A percentile compares a stretch with the other conserved stretches of the same genome.
Evolutionary conservation across 35 echinoderm and acorn worm species (phyloP).

Genomic region (Anneissia japonica): DNA sequence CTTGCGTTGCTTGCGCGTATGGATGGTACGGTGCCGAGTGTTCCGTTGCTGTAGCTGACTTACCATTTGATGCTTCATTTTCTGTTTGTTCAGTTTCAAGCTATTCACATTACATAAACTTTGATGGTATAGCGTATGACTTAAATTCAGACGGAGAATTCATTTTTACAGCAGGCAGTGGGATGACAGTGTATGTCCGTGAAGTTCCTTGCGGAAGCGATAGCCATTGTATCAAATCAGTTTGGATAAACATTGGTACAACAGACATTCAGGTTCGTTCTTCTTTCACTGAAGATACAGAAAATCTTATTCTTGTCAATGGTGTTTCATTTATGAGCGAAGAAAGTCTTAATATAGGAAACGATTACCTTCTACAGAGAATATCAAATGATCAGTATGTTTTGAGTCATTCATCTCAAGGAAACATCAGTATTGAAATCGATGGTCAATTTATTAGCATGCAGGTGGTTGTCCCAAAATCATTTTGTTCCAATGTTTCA

Average conservation of each 20-base stretch:
- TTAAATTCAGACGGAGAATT: constrained; percentile 65
- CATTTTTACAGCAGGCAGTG: constrained; percentile 17
- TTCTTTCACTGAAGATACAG: constrained; percentile 13
- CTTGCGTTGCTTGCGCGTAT: constrained; percentile 43
- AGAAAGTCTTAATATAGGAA: constrained; percentile 23
- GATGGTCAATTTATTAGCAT: constrained; percentile 42
- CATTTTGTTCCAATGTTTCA: constrained; percentile 4
- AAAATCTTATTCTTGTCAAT: constrained; percentile 14
- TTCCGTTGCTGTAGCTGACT: constrained; percentile 21
- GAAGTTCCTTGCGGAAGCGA: constrained; percentile 55
- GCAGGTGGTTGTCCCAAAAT: constrained; percentile 17
- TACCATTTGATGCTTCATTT: not conserved
- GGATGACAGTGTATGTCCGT: constrained; percentile 39
- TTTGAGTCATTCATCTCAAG: constrained; percentile 9
- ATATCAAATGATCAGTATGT: constrained; percentile 24
- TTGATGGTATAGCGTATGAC: constrained; percentile 56
- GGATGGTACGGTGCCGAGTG: constrained; percentile 63
- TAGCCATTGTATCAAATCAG: constrained; percentile 36
- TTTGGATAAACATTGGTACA: constrained; percentile 48
- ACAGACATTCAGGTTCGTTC: constrained; percentile 38
- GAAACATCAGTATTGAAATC: constrained; percentile 26
- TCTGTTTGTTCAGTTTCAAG: constrained; percentile 55
- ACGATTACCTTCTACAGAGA: constrained; percentile 19
- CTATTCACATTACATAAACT: constrained; percentile 64
- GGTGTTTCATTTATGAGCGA: constrained; percentile 15